A percentile compares a stretch with the other conserved stretches of the same genome.
Conservation (phyloP, 2,113 vertebrate genomes). For the Lophura nycthemera region DNA sequence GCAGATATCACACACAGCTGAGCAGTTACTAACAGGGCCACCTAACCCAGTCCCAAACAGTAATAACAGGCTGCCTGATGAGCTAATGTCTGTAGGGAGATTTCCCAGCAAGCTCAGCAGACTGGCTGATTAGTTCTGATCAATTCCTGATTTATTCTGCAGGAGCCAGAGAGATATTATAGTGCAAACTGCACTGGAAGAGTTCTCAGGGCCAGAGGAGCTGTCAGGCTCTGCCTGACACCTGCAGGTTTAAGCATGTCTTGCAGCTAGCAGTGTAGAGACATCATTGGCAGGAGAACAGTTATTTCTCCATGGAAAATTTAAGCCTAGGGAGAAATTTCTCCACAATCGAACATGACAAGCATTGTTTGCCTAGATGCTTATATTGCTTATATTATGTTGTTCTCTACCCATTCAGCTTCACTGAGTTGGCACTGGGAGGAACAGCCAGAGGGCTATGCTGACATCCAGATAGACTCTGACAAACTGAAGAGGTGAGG, state of each 20-base stretch:
- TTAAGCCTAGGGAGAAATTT: neutral
- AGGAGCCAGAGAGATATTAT: neutral
- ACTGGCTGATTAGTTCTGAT: neutral
- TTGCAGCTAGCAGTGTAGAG: neutral
- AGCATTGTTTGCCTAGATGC: neutral
- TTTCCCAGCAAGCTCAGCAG: neutral
- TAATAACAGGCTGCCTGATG: neutral
- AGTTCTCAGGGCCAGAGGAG: neutral
- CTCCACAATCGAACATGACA: neutral
- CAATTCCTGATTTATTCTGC: neutral
- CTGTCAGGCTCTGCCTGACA: neutral
- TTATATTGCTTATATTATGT: neutral
- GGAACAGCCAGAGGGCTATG: neutral
- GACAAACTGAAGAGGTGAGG: neutral
- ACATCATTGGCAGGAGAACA: accelerated
- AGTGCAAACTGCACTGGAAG: no score
- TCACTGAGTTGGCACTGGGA: neutral
- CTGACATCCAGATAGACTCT: neutral
- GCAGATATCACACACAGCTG: accelerated
- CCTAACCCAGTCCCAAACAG: no score
- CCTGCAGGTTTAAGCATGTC: neutral
- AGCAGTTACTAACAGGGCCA: neutral
- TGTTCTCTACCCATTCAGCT: neutral
- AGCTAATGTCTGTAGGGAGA: neutral
- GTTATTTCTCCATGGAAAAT: accelerated